Conservation (phyloP, 2,113 vertebrate genomes). For the Ellobius talpinus region DNA sequence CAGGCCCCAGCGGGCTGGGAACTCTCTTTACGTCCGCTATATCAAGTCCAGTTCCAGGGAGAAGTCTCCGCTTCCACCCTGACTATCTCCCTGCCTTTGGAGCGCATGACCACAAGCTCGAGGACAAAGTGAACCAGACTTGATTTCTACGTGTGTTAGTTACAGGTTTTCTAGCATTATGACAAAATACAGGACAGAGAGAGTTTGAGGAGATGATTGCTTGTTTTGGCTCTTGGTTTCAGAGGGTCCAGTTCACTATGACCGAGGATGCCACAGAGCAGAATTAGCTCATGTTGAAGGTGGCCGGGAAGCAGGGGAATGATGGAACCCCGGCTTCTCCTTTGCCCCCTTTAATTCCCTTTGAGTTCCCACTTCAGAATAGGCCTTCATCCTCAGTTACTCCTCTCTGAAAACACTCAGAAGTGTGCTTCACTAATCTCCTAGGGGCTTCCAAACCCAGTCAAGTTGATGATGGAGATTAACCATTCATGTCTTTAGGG, state of each 20-base stretch:
- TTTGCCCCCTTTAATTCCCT: too few species aligned
- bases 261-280: too few species aligned
- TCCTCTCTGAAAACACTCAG: background rate
- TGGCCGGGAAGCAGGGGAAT: background rate
- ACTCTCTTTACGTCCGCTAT: background rate
- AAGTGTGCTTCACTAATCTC: background rate
- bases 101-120: conserved; percentile 4
- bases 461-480: background rate
- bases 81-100: background rate
- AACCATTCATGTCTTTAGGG: background rate
- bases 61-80: background rate
- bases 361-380: background rate
- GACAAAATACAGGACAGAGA: background rate
- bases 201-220: background rate
- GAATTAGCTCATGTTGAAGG: background rate
- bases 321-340: too few species aligned
- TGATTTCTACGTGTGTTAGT: background rate
- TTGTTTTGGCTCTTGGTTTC: background rate
- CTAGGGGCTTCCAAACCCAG: background rate
- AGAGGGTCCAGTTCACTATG: background rate
- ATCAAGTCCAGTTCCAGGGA: background rate
- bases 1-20: background rate
- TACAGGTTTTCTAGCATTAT: background rate
- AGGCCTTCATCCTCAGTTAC: background rate
- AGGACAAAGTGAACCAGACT: conserved; percentile 12